Conservation (phyloP, 2,113 vertebrate genomes). For the Ictalurus furcatus region DNA sequence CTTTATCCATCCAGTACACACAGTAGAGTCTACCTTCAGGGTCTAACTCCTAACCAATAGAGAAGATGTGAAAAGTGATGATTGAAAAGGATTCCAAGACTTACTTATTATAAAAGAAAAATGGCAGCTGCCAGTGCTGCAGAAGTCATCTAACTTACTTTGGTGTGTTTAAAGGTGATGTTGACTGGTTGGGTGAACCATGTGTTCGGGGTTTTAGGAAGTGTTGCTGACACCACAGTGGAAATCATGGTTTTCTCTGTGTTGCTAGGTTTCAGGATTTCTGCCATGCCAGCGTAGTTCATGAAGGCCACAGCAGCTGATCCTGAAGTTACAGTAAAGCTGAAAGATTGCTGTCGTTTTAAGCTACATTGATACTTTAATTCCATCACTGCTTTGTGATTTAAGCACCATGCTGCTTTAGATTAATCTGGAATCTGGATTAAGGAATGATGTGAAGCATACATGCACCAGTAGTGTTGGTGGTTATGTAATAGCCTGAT, state of each 20-base stretch:
- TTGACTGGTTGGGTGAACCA: slow-evolving; percentile 36
- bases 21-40: neutral
- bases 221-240: slow-evolving; percentile 30
- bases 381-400: neutral
- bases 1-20: slow-evolving; percentile 42
- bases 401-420: too few species aligned
- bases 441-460: too few species aligned
- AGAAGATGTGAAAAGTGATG: neutral
- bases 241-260: slow-evolving; percentile 31
- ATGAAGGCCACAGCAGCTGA: slow-evolving; percentile 32
- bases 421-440: too few species aligned
- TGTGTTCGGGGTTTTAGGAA: neutral
- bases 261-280: neutral
- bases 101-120: neutral
- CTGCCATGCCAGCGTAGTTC: slow-evolving; percentile 4
- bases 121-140: neutral
- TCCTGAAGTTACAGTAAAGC: neutral
- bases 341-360: neutral
- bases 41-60: neutral
- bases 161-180: slow-evolving; percentile 33
- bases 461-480: too few species aligned
- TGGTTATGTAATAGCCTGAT: too few species aligned
- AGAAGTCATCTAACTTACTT: slow-evolving; percentile 9
- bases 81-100: neutral
- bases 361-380: neutral